phyloP scores from a whole-genome alignment of 2,888 invertebrate genomes.

The Aphidius colemani region DNA sequence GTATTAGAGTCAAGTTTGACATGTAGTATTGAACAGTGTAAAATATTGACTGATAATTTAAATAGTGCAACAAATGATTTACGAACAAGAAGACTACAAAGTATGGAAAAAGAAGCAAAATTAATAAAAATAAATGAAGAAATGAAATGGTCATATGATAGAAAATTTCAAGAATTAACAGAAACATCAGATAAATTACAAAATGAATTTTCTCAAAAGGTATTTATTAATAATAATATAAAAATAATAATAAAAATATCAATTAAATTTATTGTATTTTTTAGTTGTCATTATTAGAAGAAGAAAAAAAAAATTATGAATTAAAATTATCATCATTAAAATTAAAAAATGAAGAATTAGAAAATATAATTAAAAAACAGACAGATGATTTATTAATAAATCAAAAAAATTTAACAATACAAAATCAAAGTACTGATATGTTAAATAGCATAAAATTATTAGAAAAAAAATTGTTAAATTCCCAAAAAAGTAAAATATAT shows the following conservation, averaged over 20 bases:
- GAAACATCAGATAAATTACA: slow-evolving; percentile 66
- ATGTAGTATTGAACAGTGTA: slow-evolving; percentile 68
- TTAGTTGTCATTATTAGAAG: slow-evolving; percentile 55
- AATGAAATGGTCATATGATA: slow-evolving; percentile 66
- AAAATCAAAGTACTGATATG: slow-evolving; percentile 70
- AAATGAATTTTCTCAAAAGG: slow-evolving; percentile 64
- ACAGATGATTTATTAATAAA: slow-evolving; percentile 43
- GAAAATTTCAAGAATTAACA: slow-evolving; percentile 65
- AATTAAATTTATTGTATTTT: no score
- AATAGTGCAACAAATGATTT: slow-evolving; percentile 68
- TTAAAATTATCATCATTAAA: slow-evolving; percentile 45
- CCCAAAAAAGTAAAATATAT: slow-evolving; percentile 71
- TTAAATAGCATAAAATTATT: slow-evolving; percentile 69
- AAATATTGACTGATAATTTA: slow-evolving; percentile 65
- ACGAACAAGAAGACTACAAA: slow-evolving; percentile 61
- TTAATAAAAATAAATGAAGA: slow-evolving; percentile 66
- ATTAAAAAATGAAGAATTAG: slow-evolving; percentile 47
- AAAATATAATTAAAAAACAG: slow-evolving; percentile 42
- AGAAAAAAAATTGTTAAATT: slow-evolving; percentile 69
- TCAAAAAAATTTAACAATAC: slow-evolving; percentile 67
- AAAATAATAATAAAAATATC: no score
- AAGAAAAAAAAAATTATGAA: slow-evolving; percentile 45
- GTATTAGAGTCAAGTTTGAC: slow-evolving; percentile 66
- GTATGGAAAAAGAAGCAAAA: slow-evolving; percentile 64
- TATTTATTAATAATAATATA: no score